Conservation (phyloP, 1,140 invertebrate genomes). For the Brachionus rotundiformis region DNA sequence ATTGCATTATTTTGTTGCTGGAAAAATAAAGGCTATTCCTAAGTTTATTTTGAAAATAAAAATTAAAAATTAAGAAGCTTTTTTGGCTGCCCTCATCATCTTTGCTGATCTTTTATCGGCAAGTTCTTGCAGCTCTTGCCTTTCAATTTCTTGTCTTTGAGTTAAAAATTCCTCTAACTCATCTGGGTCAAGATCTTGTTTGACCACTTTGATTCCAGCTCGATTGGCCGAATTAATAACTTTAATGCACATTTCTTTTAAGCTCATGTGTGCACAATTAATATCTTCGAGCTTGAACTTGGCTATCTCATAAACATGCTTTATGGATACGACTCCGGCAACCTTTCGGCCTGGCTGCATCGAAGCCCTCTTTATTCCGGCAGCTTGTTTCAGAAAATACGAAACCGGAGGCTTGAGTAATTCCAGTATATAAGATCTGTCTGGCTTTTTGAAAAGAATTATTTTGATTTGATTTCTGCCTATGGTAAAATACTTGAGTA, state of each 20-base stretch:
- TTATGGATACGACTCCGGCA: slow-evolving; percentile 85
- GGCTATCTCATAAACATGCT: slow-evolving; percentile 98
- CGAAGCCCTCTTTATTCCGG: slow-evolving; percentile 80
- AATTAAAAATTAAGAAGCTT: not conserved
- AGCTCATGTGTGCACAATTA: slow-evolving; percentile 15
- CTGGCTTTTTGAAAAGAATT: slow-evolving; percentile 66
- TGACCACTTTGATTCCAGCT: slow-evolving; percentile 83
- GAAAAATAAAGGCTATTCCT: not conserved
- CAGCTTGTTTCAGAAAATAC: slow-evolving; percentile 90
- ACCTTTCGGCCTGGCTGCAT: slow-evolving; percentile 78
- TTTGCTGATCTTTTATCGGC: slow-evolving; percentile 87
- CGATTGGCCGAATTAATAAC: slow-evolving; percentile 75
- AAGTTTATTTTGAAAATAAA: not conserved
- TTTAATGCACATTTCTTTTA: slow-evolving; percentile 76
- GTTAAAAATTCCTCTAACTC: slow-evolving; percentile 82
- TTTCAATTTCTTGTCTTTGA: slow-evolving; percentile 73
- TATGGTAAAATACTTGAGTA: slow-evolving; percentile 69
- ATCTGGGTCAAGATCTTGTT: slow-evolving; percentile 72
- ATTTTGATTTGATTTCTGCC: not conserved
- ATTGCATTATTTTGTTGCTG: not conserved
- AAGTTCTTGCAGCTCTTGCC: slow-evolving; percentile 75
- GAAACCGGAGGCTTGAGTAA: slow-evolving; percentile 81
- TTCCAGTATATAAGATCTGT: slow-evolving; percentile 79
- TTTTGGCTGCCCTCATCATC: slow-evolving; percentile 73
- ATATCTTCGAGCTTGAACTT: slow-evolving; percentile 86